Conservation (phyloP, 2,113 vertebrate species). For the Agapornis roseicollis region DNA sequence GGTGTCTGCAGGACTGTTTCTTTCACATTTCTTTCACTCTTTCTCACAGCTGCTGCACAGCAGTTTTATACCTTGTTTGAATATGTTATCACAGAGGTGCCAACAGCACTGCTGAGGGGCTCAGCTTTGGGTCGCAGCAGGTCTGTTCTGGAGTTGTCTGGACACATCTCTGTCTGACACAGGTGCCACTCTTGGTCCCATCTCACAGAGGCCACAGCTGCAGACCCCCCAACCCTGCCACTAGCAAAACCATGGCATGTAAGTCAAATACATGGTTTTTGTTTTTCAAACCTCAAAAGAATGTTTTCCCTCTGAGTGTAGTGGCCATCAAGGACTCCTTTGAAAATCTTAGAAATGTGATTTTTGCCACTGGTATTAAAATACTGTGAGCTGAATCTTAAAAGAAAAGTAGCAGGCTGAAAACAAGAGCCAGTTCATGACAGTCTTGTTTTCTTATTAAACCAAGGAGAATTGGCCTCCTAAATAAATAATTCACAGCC, state of each 20-base stretch:
- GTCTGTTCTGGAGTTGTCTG: not conserved
- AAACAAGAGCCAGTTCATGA: not conserved
- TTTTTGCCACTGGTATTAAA: not conserved
- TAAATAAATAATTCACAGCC: not conserved
- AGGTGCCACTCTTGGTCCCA: not conserved
- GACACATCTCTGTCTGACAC: not conserved
- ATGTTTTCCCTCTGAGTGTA: not conserved
- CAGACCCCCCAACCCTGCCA: not conserved
- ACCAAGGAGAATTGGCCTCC: not conserved
- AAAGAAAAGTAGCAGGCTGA: not conserved
- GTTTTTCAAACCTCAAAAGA: not conserved
- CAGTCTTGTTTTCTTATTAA: not conserved
- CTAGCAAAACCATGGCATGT: not conserved
- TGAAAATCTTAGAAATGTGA: not conserved
- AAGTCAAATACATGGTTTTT: not conserved
- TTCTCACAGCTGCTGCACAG: not conserved
- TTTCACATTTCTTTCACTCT: not conserved
- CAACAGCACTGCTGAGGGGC: fast-evolving
- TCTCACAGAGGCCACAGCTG: not conserved
- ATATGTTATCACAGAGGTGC: not conserved
- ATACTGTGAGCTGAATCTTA: not conserved
- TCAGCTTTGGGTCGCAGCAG: not conserved
- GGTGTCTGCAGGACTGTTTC: not conserved
- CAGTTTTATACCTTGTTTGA: not conserved
- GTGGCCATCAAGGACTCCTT: not conserved